These are phyloP conservation scores for Mythimna pallens DNA, from an alignment of 2,888 invertebrate genomes.

Conservation along the genomic window DNA sequence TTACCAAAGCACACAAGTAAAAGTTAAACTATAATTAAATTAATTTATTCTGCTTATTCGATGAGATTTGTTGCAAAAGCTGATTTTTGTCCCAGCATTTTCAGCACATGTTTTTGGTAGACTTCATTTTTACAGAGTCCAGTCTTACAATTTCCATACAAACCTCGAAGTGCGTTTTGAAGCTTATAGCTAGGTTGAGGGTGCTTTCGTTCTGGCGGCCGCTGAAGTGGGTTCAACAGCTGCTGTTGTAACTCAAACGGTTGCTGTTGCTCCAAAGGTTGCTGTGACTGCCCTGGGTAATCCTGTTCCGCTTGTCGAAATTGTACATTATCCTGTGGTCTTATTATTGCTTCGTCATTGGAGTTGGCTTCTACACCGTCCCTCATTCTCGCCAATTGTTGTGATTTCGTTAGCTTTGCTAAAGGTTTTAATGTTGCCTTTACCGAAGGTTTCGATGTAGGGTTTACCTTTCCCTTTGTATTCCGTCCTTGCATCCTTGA, in stretches of 20 bases:
- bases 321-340: conserved; percentile 5
- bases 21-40: conserved; percentile 14
- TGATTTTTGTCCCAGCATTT: conserved; percentile 25
- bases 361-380: conserved; percentile 18
- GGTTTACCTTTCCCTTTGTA: conserved; percentile 13
- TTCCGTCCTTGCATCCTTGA: conserved; percentile 37
- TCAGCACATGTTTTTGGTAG: conserved; percentile 43
- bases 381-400: conserved; percentile 16
- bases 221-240: not conserved
- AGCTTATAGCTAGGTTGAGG: not conserved
- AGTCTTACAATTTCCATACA: conserved; percentile 24
- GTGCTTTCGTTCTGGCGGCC: not conserved
- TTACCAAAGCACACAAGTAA: conserved; percentile 18
- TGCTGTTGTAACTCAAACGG: conserved; percentile 7
- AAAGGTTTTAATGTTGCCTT: not conserved
- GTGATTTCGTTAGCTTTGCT: not conserved
- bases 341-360: not conserved
- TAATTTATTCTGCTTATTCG: conserved; percentile 37
- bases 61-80: conserved; percentile 10
- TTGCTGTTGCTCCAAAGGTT: not conserved
- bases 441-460: conserved; percentile 3
- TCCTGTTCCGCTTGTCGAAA: conserved; percentile 14
- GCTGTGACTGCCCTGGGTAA: conserved; percentile 9
- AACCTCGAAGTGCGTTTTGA: conserved; percentile 26
- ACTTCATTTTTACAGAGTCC: conserved; percentile 35